Evolutionary conservation across 2,113 vertebrate species (phyloP).

Genomic region (Sebastes schlegelii): DNA sequence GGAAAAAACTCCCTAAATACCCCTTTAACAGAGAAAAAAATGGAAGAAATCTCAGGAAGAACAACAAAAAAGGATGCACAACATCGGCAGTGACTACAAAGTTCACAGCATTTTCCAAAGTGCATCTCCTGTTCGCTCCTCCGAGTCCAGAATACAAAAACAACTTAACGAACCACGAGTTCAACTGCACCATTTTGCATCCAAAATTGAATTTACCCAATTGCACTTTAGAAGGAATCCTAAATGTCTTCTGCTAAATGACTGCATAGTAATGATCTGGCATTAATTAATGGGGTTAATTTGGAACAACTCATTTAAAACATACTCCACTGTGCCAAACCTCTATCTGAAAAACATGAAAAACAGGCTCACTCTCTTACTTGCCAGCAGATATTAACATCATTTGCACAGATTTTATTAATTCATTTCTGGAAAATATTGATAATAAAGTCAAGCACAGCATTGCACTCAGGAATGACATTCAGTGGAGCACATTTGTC

Average conservation of each 20-base stretch:
- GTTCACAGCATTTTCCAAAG: not conserved
- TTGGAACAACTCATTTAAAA: slow-evolving; percentile 17
- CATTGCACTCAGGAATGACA: not conserved
- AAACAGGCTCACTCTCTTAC: not conserved
- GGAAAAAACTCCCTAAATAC: not conserved
- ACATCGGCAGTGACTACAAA: not conserved
- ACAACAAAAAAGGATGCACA: not conserved
- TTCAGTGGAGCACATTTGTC: not conserved
- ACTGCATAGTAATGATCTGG: not conserved
- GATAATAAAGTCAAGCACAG: not conserved
- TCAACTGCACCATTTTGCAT: slow-evolving; percentile 14
- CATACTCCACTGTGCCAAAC: not conserved
- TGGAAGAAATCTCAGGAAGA: not conserved
- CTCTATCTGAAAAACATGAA: not conserved
- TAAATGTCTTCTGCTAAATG: slow-evolving; percentile 21
- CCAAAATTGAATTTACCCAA: slow-evolving; percentile 47
- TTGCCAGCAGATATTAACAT: not conserved
- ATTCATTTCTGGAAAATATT: not conserved
- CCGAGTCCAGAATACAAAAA: slow-evolving; percentile 26
- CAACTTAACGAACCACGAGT: not conserved
- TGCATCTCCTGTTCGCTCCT: slow-evolving; percentile 8
- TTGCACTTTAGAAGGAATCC: slow-evolving; percentile 24
- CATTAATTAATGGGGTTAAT: slow-evolving; percentile 4
- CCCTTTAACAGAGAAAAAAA: not conserved
- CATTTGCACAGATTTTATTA: not conserved